Base-by-base conservation (phyloP, 2,888 invertebrate genomes). In the Volucella zonaria region DNA sequence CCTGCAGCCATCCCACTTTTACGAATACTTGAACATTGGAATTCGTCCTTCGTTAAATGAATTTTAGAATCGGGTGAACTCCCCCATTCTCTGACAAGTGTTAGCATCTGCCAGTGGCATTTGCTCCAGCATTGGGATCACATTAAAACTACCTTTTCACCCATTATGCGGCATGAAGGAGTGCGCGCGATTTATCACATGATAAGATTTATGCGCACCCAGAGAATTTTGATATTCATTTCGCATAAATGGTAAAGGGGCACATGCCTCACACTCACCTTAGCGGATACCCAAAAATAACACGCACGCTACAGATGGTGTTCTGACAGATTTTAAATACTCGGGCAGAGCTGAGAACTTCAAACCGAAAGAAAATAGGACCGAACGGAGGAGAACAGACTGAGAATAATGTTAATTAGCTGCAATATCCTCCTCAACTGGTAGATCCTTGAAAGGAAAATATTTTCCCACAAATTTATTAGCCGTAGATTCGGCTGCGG, bases 141-240 rank as follows among this genome's bases (percentile, higher is more conserved):
- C 76, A 52, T 62, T 47, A 79, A 79, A 14, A 31, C 51, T 64
- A 38, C 58, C 58, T 3, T 42, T 3, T 31, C 15, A 45, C 45
- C 18, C 47, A 51, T 40, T 45, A 43, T 51, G 15, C 51, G 9
- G 3, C 11, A 18, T 14, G 31, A 23, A 38, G 43, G 38, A 70
- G 58, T 40, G 56, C 58, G 56, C 66, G 61, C 64, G 59, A 82
- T 82, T 76, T 76, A 82, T 82, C 68, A 61, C 66, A 43, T 54
- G 76, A 76, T 71, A 61, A 71, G 54, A 82, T 66, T 82, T 76
- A 81, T 58, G 58, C 62, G 59, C 58, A 18, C 43, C 38, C 12
- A 52, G 56, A 51, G 49, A 15, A 64, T 52, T 75, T 75, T 56
- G 43, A 51, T 75, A 75, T 75, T 80, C 68, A 80, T 56, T 49